A percentile compares a stretch with the other conserved stretches of the same genome.
phyloP scores from a whole-genome alignment of 1,140 invertebrate genomes.

The Halesus radiatus region DNA sequence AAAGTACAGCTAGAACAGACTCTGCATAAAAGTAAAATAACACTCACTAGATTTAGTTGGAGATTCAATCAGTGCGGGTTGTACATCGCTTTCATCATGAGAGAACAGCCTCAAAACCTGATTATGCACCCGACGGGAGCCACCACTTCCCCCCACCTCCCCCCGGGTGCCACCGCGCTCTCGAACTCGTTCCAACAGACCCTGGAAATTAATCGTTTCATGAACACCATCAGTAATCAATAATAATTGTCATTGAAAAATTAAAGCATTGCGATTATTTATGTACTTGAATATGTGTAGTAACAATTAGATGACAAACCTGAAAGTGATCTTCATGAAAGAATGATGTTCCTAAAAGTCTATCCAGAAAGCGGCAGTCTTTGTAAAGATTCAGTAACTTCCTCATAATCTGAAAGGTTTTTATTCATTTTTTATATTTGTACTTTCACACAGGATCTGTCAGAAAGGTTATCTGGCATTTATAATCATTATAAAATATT shows the following conservation, averaged over 20 bases:
- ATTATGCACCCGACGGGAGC: slow-evolving; percentile 67
- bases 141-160: slow-evolving; percentile 52
- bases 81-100: slow-evolving; percentile 47
- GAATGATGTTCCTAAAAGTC: slow-evolving; percentile 86
- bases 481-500: too few species aligned
- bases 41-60: neutral
- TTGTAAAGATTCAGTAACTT: slow-evolving; percentile 87
- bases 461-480: too few species aligned
- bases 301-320: slow-evolving; percentile 59
- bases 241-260: neutral
- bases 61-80: neutral
- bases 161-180: slow-evolving; percentile 62
- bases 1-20: neutral
- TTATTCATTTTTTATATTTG: too few species aligned
- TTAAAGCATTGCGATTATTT: neutral
- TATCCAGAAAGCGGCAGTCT: slow-evolving; percentile 88
- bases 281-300: too few species aligned
- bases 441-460: too few species aligned
- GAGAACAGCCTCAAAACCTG: slow-evolving; percentile 67
- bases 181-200: slow-evolving; percentile 66
- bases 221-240: neutral
- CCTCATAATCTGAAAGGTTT: slow-evolving; percentile 74
- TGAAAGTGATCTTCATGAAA: slow-evolving; percentile 86
- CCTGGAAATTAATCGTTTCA: slow-evolving; percentile 57
- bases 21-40: neutral